Evolutionary conservation across 2,888 invertebrate species (phyloP), one percentile per base, ranked within the genome.

Genomic region (Dyspetes luteomarginatus): DNA sequence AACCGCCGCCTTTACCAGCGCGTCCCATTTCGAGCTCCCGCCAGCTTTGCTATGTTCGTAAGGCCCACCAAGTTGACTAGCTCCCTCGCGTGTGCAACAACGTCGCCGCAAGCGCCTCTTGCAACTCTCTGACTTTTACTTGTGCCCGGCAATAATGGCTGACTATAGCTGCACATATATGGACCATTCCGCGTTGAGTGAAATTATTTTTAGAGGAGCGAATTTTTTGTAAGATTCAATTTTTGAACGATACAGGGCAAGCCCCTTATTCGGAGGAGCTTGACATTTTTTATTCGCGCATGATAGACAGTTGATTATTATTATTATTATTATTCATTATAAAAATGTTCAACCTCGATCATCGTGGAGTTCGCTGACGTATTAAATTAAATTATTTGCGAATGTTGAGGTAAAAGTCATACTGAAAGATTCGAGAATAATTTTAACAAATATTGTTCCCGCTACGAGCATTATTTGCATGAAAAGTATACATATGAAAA

Each of bases 1-100:
- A 7, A 68, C 7, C 7, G 3, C 17, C 58, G 62, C 52, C 56
- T 74, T 67, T 36, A 17, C 64, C 24, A n/a, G n/a, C 65, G 41
- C 24, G 3, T 43, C 71, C 77, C 52, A 77, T 69, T 78, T 71
- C 52, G 58, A 75, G 65, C 60, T 79, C 30, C 28, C 56, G 24
- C 36, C 45, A 26, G 58, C 26, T 43, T 45, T 58, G 30, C 65
- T 45, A 12, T 74, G 28, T 30, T 26, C 52, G 12, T 9, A 12
- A 28, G 28, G 2, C 9, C 36, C n/a, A n/a, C n/a, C n/a, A n/a
- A n/a, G n/a, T n/a, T n/a, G n/a, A n/a, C n/a, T n/a, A n/a, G n/a
- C n/a, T n/a, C 2, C 12, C 36, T 9, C 36, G 36, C 12, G 36
- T 0, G 9, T 36, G 3, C 12, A 36, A 36, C 36, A 4, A 0